Percentiles rank a stretch among this genome's conserved stretches.
Conservation (phyloP, 2,888 invertebrate genomes). For the Cantharis lateralis region DNA sequence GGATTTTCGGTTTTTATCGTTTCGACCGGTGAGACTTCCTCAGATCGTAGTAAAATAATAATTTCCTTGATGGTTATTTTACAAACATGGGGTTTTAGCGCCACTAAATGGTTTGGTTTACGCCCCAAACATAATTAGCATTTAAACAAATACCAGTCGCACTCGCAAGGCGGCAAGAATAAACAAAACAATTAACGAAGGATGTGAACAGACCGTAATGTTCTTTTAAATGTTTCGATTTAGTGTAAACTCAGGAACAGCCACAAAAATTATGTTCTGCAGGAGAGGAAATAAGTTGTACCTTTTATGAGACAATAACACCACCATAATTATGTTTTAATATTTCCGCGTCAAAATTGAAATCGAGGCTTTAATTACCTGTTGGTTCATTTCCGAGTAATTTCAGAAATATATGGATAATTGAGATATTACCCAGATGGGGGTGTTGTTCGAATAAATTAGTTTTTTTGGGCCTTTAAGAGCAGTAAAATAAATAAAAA, state of each 20-base stretch:
- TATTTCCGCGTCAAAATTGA: conserved; percentile 21
- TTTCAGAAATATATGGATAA: conserved; percentile 13
- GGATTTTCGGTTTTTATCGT: background rate
- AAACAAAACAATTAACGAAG: background rate
- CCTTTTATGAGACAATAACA: background rate
- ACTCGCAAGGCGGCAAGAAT: background rate
- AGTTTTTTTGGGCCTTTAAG: background rate
- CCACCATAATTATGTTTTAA: background rate
- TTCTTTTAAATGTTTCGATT: conserved; percentile 11
- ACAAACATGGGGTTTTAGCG: background rate
- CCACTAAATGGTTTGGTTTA: background rate
- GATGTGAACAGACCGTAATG: background rate
- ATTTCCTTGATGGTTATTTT: background rate
- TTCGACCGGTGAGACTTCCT: background rate
- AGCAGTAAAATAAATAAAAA: conserved; percentile 10
- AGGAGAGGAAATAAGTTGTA: conserved; percentile 1
- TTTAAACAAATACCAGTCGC: background rate
- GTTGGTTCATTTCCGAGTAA: conserved; percentile 12
- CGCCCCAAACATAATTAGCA: background rate
- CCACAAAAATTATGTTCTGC: background rate
- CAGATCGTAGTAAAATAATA: background rate
- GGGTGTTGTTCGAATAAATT: conserved; percentile 5
- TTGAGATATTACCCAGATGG: conserved; percentile 14
- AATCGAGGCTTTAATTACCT: conserved; percentile 12
- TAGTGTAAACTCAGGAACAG: conserved; percentile 8